These are phyloP conservation scores for Exephanes ischioxanthus DNA, from an alignment of 2,888 invertebrate genomes.

Conservation along the genomic window DNA sequence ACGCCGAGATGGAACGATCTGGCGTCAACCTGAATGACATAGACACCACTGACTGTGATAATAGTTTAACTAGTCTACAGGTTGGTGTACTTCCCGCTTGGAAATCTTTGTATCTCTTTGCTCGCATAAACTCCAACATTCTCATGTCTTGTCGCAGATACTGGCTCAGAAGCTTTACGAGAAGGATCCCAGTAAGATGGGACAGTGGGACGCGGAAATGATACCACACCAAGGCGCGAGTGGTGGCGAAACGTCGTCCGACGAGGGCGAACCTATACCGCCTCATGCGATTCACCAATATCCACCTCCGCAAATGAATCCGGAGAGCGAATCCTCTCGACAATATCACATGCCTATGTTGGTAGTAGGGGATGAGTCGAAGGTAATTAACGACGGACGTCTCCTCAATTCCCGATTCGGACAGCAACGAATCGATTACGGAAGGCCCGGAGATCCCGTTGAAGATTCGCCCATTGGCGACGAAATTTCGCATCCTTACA, in stretches of 20 bases:
- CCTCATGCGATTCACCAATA: constrained; percentile 76
- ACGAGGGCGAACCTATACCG: constrained; percentile 85
- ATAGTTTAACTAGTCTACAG: constrained; percentile 95
- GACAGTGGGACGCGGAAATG: constrained; percentile 87
- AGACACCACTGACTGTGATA: constrained; percentile 98
- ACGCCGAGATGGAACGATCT: constrained; percentile 96
- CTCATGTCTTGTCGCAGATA: constrained; percentile 85
- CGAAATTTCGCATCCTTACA: constrained; percentile 73
- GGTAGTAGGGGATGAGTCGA: constrained; percentile 72
- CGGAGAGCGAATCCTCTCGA: constrained; percentile 74
- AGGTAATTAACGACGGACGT: constrained; percentile 71
- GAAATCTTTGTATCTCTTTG: constrained; percentile 6
- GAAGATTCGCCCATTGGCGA: constrained; percentile 62
- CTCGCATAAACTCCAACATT: constrained; percentile 16
- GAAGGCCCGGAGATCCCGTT: constrained; percentile 42
- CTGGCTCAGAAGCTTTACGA: constrained; percentile 93
- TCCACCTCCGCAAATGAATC: constrained; percentile 65
- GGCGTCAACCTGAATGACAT: constrained; percentile 96
- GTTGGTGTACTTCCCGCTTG: constrained; percentile 80
- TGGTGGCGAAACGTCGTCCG: constrained; percentile 87
- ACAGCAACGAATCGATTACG: constrained; percentile 71
- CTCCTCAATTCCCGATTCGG: constrained; percentile 72
- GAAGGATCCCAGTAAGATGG: constrained; percentile 92
- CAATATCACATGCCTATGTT: constrained; percentile 78
- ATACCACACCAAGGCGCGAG: constrained; percentile 81